These are phyloP conservation scores for Odontocolon sp. DNA, from an alignment of 2,888 invertebrate species.

Conservation along the genomic window DNA sequence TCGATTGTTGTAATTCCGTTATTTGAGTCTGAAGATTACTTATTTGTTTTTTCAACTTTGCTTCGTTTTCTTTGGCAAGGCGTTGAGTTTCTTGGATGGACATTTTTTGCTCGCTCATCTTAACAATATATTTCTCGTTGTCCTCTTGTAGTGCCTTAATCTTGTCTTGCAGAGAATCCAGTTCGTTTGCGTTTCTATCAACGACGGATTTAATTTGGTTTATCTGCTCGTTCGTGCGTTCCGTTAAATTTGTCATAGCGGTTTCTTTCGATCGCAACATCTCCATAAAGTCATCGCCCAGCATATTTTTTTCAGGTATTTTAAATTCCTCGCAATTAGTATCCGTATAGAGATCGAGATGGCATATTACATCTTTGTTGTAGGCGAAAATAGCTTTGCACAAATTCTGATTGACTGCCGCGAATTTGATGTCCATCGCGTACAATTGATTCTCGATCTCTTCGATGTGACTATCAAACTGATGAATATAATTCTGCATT, in stretches of 20 bases:
- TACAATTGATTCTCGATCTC: slow-evolving; percentile 75
- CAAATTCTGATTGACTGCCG: slow-evolving; percentile 69
- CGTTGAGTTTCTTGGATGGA: slow-evolving; percentile 64
- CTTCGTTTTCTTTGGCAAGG: slow-evolving; percentile 62
- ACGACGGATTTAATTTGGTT: slow-evolving; percentile 46
- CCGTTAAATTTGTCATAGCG: slow-evolving; percentile 58
- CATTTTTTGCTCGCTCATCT: slow-evolving; percentile 64
- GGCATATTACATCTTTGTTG: slow-evolving; percentile 73
- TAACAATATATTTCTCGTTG: slow-evolving; percentile 54
- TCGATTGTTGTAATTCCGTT: slow-evolving; percentile 56
- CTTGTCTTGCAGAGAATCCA: slow-evolving; percentile 64
- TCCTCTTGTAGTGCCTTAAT: slow-evolving; percentile 60
- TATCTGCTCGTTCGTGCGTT: slow-evolving; percentile 58
- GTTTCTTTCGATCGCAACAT: slow-evolving; percentile 58
- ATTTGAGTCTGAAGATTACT: slow-evolving; percentile 66
- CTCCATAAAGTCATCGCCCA: slow-evolving; percentile 63
- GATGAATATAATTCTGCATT: slow-evolving; percentile 67
- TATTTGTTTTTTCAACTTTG: slow-evolving; percentile 67
- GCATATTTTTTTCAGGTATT: slow-evolving; percentile 71
- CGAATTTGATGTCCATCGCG: slow-evolving; percentile 71
- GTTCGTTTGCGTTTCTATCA: slow-evolving; percentile 51
- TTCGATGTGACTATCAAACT: slow-evolving; percentile 70
- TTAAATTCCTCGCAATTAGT: slow-evolving; percentile 67
- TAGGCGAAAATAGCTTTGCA: slow-evolving; percentile 71
- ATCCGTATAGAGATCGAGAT: slow-evolving; percentile 58